Percentiles rank a stretch among this genome's conserved stretches.
Evolutionary conservation across 2,113 vertebrate genomes (phyloP).

Genomic region (Microcebus griseorufus): DNA sequence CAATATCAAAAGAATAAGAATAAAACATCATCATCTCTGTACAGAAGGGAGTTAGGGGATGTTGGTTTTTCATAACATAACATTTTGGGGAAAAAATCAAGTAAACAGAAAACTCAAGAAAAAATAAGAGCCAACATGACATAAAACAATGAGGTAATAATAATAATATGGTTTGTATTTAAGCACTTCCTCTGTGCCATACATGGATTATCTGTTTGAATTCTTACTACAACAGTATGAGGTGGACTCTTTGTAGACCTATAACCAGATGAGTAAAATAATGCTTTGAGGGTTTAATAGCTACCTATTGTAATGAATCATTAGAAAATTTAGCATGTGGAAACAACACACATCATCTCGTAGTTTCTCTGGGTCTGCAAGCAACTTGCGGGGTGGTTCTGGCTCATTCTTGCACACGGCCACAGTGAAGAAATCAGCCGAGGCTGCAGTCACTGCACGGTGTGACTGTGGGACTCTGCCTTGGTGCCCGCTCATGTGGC

Average conservation of each 20-base stretch:
- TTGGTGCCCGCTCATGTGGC: no score
- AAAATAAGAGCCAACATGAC: background rate
- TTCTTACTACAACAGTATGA: background rate
- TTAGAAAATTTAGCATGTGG: background rate
- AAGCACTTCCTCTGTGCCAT: background rate
- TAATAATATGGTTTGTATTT: background rate
- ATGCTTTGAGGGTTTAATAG: background rate
- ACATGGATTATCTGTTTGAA: background rate
- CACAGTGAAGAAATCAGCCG: accelerated
- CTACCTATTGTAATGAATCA: background rate
- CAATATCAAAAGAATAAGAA: background rate
- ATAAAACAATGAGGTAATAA: background rate
- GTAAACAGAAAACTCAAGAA: background rate
- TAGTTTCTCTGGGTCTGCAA: background rate
- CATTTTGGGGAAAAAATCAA: background rate
- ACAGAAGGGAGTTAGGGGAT: background rate
- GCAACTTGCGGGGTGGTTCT: background rate
- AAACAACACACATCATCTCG: background rate
- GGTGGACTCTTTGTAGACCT: background rate
- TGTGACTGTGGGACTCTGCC: background rate
- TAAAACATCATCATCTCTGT: background rate
- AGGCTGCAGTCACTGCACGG: background rate
- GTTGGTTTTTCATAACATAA: background rate
- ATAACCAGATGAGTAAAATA: background rate
- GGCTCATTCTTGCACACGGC: background rate